phyloP scores from a whole-genome alignment of 2,797 vertebrate genomes.

The Accipiter fasciatus region DNA sequence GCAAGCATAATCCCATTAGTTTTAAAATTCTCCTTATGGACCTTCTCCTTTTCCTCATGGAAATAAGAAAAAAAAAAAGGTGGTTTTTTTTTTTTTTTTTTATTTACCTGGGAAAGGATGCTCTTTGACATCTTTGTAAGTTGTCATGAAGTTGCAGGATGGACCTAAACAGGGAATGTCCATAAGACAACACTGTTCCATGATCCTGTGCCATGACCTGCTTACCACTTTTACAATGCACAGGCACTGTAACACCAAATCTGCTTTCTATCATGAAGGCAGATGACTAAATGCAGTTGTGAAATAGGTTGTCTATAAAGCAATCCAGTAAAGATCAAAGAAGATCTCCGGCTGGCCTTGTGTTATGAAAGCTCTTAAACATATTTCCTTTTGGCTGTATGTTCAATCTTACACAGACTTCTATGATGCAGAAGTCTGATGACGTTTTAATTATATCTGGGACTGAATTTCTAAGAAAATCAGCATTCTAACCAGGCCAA shows the following conservation, averaged over 20 bases:
- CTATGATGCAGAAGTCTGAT: conserved; percentile 29
- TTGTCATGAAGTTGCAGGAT: background rate
- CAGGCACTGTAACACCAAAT: background rate
- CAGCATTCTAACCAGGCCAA: conserved; percentile 16
- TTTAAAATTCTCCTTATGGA: background rate
- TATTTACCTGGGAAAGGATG: background rate
- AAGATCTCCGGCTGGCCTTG: background rate
- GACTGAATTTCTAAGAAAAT: conserved; percentile 40
- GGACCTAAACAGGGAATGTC: background rate
- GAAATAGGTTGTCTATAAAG: conserved; percentile 40
- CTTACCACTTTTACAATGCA: background rate
- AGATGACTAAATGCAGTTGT: conserved; percentile 49
- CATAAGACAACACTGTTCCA: background rate
- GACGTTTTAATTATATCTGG: conserved; percentile 32
- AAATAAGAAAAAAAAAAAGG: background rate
- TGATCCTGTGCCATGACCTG: background rate
- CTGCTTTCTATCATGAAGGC: conserved; percentile 32
- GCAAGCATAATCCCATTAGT: background rate
- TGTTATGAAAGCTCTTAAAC: conserved; percentile 49
- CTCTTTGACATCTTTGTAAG: background rate
- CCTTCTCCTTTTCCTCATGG: background rate
- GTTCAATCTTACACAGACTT: background rate
- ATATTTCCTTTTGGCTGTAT: conserved; percentile 46
- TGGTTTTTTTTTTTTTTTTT: too few relatives aligned
- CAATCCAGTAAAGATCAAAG: conserved; percentile 32